Conservation (phyloP, 2,113 vertebrate species). For the Camelus bactrianus region DNA sequence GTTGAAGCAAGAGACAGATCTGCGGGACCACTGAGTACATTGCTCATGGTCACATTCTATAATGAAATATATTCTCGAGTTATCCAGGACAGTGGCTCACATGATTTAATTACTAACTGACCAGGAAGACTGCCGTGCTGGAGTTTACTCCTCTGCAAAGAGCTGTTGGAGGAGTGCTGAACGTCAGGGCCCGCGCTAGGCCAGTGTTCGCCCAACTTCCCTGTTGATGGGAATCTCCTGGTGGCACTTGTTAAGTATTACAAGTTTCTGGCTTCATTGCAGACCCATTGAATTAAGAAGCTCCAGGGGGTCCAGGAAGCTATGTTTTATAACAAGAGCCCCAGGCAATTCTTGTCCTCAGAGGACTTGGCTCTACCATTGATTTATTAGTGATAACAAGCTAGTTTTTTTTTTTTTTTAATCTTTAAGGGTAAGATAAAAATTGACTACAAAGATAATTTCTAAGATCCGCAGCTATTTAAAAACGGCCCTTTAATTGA, state of each 20-base stretch:
- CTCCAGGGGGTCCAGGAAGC: not conserved
- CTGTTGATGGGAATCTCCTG: constrained; percentile 1
- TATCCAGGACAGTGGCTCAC: not conserved
- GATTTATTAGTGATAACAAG: not conserved
- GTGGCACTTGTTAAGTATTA: not conserved
- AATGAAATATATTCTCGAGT: not conserved
- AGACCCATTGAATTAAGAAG: not conserved
- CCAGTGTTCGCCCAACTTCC: not conserved
- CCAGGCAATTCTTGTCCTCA: not conserved
- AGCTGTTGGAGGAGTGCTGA: not conserved
- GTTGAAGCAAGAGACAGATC: not conserved
- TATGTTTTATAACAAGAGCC: not conserved
- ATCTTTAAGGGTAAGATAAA: not conserved
- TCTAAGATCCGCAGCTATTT: not conserved
- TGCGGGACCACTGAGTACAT: not conserved
- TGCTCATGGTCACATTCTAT: not conserved
- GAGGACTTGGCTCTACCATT: not conserved
- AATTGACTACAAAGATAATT: not conserved
- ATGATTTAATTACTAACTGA: not conserved
- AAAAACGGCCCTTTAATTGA: not conserved
- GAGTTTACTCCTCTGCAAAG: not conserved
- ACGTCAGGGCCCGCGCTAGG: not conserved
- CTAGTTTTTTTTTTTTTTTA: not conserved
- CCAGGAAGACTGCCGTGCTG: not conserved
- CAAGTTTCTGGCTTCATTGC: not conserved